Base-by-base conservation (phyloP, 2,113 vertebrate species). In the Rhegmatorhina hoffmannsi region DNA sequence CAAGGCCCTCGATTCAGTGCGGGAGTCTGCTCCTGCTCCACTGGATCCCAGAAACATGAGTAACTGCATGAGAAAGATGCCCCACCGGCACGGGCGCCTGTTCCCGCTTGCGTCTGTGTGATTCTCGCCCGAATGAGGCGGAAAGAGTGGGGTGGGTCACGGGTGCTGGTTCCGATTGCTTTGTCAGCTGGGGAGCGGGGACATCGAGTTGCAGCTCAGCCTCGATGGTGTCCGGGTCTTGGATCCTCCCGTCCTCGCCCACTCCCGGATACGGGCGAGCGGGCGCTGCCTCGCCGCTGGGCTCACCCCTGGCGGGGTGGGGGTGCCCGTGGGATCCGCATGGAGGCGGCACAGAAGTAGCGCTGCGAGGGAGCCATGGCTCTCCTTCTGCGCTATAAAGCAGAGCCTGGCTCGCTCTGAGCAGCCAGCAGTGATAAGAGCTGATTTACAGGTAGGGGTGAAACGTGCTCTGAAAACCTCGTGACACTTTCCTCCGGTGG, bases 401-500 rank as follows among this genome's bases (percentile, higher is more conserved):
- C 44, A 53, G n/a, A 52, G 72, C 25, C 73, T 87, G 78, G 25
- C 73, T 68, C 88, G 17, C 34, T 73, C 74, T 84, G 79, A 90
- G 31, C 93, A 94, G 83, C 83, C 73, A 24, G 74, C 55, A 43
- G 89, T 23, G 78, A 55, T 80, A 91, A 87, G 76, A 49, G 69
- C 77, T 79, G 95, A 94, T 96, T 90, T 91, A 89, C 80, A 92
- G 92, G 81, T 94, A 86, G 75, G 36, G 80, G 90, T 85, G 90
- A 94, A 94, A 92, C 82, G 87, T 94, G 96, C 86, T 85, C 79
- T 18, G 66, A 91, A 95, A 94, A 80, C 81, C 90, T 90, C 78
- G 70, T 93, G 94, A 92, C 92, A 85, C 87, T 93, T 94, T 92
- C 74, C 91, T 90, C 90, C 56, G 59, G 83, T 94, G 87, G 87